Base-by-base conservation (phyloP, 2,113 vertebrate genomes). In the Lampris incognitus region DNA sequence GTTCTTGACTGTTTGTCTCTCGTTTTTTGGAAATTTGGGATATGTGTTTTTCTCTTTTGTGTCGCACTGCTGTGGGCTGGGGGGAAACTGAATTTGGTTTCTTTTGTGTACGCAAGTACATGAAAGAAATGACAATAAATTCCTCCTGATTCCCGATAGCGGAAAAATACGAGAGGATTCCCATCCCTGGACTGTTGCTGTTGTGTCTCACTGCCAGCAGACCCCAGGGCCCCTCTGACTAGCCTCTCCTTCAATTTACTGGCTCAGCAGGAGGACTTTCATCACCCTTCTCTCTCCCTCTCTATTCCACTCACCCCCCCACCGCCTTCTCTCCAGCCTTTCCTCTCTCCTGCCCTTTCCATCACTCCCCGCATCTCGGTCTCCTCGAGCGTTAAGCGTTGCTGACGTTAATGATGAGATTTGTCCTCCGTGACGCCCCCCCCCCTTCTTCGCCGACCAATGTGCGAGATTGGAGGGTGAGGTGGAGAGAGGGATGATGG, bases 381-480 rank as follows among this genome's bases (percentile, higher is more conserved):
- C 69, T 65, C 79, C 40, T 72, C 80, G 58, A 67, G 38, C 8
- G 4, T 64, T 66, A 83, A 79, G 85, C 81, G 55, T 73, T 36
- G 42, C 81, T 81, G 90, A 82, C 79, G 69, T 75, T 85, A 91
- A 90, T 93, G 88, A 90, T 89, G 88, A 90, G 78, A 46, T 84
- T 69, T 67, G 77, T 86, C 83, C 86, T 88, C 68, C 7, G 57
- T 74, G 68, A 84, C 72, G 87, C 81, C 62, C 58, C 73, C 55
- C n/a, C 72, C 11, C 55, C 62, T 9, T 46, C 48, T 10, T 74
- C 36, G 9, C 42, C 9, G 5, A 38, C 62, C 63, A 60, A 48
- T 51, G 36, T 58, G 74, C 62, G 54, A 75, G 72, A 76, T 13
- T 2, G 60, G 44, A 24, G 50, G 38, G 40, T 5, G 67, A 9